Evolutionary conservation across 2,888 invertebrate species (phyloP).

Genomic region (Apamea monoglypha): DNA sequence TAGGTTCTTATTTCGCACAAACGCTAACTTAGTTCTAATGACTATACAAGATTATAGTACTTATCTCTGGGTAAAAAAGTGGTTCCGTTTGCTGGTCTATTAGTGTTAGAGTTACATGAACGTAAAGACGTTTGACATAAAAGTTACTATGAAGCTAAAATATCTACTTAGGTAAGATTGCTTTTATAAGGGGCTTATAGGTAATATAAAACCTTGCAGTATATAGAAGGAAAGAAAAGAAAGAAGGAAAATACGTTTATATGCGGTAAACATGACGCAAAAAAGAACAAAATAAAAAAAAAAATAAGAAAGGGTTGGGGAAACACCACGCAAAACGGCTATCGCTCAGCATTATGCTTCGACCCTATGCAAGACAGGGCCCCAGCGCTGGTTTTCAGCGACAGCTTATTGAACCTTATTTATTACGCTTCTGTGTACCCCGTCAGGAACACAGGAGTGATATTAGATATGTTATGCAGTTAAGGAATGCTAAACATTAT

Average conservation of each 20-base stretch:
- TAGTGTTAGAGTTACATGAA: background rate
- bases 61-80: background rate
- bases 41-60: background rate
- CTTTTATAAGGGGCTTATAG: background rate
- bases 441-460: background rate
- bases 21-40: background rate
- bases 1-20: background rate
- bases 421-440: background rate
- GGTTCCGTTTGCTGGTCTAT: too few relatives aligned
- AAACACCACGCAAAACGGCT: too few relatives aligned
- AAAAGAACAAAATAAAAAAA: too few relatives aligned
- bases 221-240: too few relatives aligned
- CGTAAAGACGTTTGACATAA: background rate
- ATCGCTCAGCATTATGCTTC: too few relatives aligned
- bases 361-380: too few relatives aligned
- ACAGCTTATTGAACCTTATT: too few relatives aligned
- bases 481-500: slow-evolving; percentile 2
- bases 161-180: background rate
- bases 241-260: too few relatives aligned
- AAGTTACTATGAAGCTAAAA: background rate
- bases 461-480: too few relatives aligned
- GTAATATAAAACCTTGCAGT: background rate
- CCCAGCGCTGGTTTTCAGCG: too few relatives aligned
- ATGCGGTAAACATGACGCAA: too few relatives aligned
- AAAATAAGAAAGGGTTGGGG: too few relatives aligned